Percentiles rank a stretch among this genome's conserved stretches.
Evolutionary conservation across 2,113 vertebrate genomes (phyloP).

Genomic region (Procapra przewalskii): DNA sequence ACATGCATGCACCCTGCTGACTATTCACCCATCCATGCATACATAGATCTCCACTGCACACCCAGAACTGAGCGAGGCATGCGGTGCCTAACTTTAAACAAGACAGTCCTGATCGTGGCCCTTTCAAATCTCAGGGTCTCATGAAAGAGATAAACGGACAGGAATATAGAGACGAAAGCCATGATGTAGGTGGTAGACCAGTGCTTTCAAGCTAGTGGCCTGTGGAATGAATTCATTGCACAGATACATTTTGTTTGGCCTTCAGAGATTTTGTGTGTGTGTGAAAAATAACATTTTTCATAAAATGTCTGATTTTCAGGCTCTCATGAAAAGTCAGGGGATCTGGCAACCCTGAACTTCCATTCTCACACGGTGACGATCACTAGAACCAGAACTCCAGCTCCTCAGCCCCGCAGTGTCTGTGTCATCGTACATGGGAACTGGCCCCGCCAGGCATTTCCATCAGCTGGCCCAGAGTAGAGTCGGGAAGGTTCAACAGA

Average conservation of each 20-base stretch:
- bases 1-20: no score
- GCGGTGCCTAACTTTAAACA: background rate
- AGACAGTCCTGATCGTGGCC: background rate
- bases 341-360: background rate
- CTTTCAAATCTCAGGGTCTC: background rate
- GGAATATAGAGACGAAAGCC: background rate
- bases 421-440: background rate
- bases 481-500: background rate
- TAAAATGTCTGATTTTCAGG: background rate
- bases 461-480: background rate
- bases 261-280: background rate
- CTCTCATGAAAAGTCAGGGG: background rate
- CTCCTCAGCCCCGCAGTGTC: background rate
- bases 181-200: background rate
- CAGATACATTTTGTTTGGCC: background rate
- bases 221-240: background rate
- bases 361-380: background rate
- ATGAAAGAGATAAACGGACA: background rate
- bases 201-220: background rate
- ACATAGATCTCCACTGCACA: background rate
- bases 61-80: background rate
- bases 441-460: background rate
- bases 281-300: background rate
- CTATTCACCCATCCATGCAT: no score
- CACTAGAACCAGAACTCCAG: background rate